These are phyloP conservation scores for Rhinogobio ventralis DNA, from an alignment of 2,797 vertebrate species.

Conservation along the genomic window DNA sequence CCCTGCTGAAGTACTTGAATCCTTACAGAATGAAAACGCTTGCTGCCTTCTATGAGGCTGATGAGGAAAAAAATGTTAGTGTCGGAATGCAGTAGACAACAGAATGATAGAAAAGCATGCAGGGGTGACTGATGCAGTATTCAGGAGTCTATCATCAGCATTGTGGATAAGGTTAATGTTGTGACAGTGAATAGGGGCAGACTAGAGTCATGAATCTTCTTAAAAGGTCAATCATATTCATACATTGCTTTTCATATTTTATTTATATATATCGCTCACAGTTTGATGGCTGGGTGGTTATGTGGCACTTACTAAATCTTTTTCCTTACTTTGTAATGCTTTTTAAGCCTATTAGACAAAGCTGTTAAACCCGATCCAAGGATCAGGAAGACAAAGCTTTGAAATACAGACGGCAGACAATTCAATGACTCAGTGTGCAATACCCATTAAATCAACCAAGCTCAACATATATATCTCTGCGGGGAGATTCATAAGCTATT, in stretches of 20 bases:
- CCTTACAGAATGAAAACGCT: background rate
- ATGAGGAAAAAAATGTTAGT: conserved; percentile 21
- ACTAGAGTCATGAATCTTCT: conserved; percentile 48
- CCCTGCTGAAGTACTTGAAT: conserved; percentile 3
- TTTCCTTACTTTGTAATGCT: conserved; percentile 17
- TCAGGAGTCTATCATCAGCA: conserved; percentile 55
- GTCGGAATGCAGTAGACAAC: conserved; percentile 13
- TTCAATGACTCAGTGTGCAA: conserved; percentile 41
- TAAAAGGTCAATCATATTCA: conserved; percentile 76
- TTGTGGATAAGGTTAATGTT: conserved; percentile 58
- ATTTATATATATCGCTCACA: conserved; percentile 65
- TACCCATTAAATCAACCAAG: conserved; percentile 47
- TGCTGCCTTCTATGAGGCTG: background rate
- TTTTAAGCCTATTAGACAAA: background rate
- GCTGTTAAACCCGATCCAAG: background rate
- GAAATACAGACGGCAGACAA: conserved; percentile 24
- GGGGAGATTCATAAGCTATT: conserved; percentile 39
- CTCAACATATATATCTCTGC: conserved; percentile 27
- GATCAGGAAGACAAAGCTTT: conserved; percentile 32
- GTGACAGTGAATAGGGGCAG: conserved; percentile 44
- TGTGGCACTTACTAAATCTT: background rate
- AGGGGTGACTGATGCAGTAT: conserved; percentile 26
- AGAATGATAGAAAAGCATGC: conserved; percentile 13
- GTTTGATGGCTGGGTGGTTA: conserved; percentile 43
- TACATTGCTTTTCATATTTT: conserved; percentile 66